Percentiles rank a stretch among this genome's conserved stretches.
These are phyloP conservation scores for Oligia strigilis DNA, from an alignment of 2,888 invertebrate species.

Conservation along the genomic window DNA sequence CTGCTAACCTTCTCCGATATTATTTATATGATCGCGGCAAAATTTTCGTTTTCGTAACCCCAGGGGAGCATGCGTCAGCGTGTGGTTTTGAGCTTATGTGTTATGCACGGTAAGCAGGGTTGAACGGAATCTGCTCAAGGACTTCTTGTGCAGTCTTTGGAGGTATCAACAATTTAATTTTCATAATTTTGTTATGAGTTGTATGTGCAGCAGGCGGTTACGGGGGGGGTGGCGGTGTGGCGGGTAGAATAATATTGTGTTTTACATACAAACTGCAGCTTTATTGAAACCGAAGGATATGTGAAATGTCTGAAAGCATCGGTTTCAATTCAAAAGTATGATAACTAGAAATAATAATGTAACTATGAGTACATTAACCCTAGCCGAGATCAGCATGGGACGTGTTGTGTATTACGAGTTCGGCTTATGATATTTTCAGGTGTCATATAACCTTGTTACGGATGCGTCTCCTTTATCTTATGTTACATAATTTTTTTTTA, in stretches of 20 bases:
- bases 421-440: background rate
- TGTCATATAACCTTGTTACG: background rate
- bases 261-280: background rate
- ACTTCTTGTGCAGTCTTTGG: slow-evolving; percentile 1
- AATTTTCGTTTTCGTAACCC: slow-evolving; percentile 55
- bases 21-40: slow-evolving; percentile 64
- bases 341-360: background rate
- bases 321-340: too few species aligned
- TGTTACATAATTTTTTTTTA: too few species aligned
- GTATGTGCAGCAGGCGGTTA: background rate
- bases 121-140: slow-evolving; percentile 16
- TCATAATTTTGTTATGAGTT: background rate
- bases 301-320: background rate
- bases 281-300: background rate
- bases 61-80: slow-evolving; percentile 52
- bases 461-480: background rate
- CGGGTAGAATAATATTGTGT: background rate
- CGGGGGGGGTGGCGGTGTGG: too few species aligned
- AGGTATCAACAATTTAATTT: background rate
- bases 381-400: too few species aligned
- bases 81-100: slow-evolving; percentile 52
- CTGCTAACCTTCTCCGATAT: slow-evolving; percentile 38
- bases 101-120: slow-evolving; percentile 50
- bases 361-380: too few species aligned
- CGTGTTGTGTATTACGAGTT: too few species aligned